Evolutionary conservation across 1,140 invertebrate genomes (phyloP).

Genomic region (Ceratina japonica): DNA sequence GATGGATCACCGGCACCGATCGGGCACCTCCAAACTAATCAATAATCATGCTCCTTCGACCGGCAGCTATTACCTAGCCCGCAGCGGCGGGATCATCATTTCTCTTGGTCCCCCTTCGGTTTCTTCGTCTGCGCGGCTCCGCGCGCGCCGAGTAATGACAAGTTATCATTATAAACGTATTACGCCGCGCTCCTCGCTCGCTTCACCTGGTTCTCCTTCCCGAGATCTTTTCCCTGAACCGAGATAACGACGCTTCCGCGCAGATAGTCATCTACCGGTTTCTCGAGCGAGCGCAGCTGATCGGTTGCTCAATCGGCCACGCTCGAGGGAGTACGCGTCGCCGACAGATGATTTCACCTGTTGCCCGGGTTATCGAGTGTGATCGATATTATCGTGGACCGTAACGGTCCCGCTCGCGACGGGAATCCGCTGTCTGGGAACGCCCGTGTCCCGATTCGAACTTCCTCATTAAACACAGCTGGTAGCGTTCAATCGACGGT

Average conservation of each 20-base stretch:
- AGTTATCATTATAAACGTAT: conserved; percentile 78
- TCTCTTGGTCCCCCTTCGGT: conserved; percentile 61
- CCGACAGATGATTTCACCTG: conserved; percentile 46
- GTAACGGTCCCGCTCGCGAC: conserved; percentile 33
- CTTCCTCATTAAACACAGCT: background rate
- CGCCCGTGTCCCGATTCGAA: background rate
- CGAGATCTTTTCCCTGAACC: conserved; percentile 36
- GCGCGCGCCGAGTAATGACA: conserved; percentile 66
- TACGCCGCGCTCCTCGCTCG: conserved; percentile 55
- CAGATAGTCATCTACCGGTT: conserved; percentile 53
- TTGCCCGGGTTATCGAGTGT: conserved; percentile 12
- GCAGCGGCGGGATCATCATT: conserved; percentile 73
- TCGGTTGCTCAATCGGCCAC: conserved; percentile 57
- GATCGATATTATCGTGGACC: conserved; percentile 43
- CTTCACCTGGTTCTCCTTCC: conserved; percentile 47
- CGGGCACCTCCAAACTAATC: conserved; percentile 73
- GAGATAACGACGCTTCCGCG: conserved; percentile 56
- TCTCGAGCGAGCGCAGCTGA: conserved; percentile 45
- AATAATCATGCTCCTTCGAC: conserved; percentile 72
- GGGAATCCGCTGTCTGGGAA: conserved; percentile 4
- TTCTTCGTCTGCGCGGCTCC: conserved; percentile 31
- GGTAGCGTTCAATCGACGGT: background rate
- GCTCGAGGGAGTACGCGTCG: conserved; percentile 33
- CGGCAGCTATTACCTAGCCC: conserved; percentile 69
- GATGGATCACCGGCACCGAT: conserved; percentile 74